phyloP scores from a whole-genome alignment of 2,113 vertebrate species.

The Zosterops borbonicus region DNA sequence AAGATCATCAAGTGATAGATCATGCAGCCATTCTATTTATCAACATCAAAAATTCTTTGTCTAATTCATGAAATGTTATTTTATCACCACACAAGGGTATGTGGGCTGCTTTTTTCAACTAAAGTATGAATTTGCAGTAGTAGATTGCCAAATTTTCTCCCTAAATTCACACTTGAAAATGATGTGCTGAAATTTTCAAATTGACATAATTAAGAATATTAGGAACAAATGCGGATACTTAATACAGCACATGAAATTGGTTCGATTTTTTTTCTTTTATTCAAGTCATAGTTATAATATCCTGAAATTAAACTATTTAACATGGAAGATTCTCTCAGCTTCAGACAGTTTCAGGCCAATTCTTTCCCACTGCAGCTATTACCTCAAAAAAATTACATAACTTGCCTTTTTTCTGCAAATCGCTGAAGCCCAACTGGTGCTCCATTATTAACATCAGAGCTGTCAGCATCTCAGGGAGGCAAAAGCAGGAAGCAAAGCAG shows the following conservation, averaged over 20 bases:
- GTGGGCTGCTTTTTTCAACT: neutral
- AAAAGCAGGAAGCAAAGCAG: constrained; percentile 47
- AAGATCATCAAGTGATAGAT: neutral
- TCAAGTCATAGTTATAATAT: constrained; percentile 35
- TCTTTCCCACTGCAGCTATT: constrained; percentile 58
- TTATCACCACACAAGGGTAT: neutral
- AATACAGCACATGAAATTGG: constrained; percentile 5
- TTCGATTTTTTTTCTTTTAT: neutral
- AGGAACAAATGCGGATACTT: constrained; percentile 1
- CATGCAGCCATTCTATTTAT: neutral
- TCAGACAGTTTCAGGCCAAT: constrained; percentile 68
- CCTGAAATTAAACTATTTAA: constrained; percentile 65
- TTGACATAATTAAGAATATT: constrained; percentile 35
- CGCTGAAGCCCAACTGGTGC: constrained; percentile 4
- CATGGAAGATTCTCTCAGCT: constrained; percentile 26
- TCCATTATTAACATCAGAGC: constrained; percentile 67
- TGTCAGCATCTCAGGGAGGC: constrained; percentile 47
- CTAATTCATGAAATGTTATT: constrained; percentile 1
- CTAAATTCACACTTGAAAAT: constrained; percentile 48
- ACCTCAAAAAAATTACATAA: constrained; percentile 61
- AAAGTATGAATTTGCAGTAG: neutral
- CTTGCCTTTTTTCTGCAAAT: constrained; percentile 54
- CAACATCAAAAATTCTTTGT: neutral
- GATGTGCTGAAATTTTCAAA: constrained; percentile 40
- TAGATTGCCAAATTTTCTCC: constrained; percentile 29